These are phyloP conservation scores for Aphis craccivora DNA, from an alignment of 1,140 invertebrate species.

Conservation along the genomic window DNA sequence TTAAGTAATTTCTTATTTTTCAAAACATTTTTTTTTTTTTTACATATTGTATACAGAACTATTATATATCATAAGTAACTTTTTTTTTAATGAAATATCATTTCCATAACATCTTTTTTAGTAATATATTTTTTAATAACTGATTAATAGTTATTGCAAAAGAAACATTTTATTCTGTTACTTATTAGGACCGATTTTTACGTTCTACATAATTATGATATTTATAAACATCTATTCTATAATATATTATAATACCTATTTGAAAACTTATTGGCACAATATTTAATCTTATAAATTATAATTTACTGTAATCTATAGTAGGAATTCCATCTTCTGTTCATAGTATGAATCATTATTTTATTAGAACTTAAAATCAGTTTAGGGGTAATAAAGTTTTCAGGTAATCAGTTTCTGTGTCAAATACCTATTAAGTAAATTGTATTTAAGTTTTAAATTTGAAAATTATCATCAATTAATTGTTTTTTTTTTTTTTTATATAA, in stretches of 20 bases:
- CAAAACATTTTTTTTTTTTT: too few species aligned
- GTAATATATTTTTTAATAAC: too few species aligned
- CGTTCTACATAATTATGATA: background rate
- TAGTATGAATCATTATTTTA: background rate
- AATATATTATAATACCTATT: background rate
- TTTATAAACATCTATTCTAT: too few species aligned
- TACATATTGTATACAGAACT: too few species aligned
- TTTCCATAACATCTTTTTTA: too few species aligned
- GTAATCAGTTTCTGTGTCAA: background rate
- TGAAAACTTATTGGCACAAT: background rate
- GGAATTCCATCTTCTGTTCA: background rate
- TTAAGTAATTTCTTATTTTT: too few species aligned
- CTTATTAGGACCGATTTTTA: background rate
- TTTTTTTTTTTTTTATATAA: constrained; percentile 9
- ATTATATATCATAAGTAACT: too few species aligned
- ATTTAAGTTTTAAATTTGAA: background rate
- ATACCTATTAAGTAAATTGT: background rate
- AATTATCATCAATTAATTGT: background rate
- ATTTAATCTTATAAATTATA: background rate
- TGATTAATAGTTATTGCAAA: too few species aligned
- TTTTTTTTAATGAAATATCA: too few species aligned
- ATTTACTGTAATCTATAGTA: background rate
- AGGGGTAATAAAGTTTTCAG: too few species aligned
- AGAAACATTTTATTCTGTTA: too few species aligned
- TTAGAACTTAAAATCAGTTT: too few species aligned